These are phyloP conservation scores for Metellina segmentata DNA, from an alignment of 2,888 invertebrate species.

Conservation along the genomic window DNA sequence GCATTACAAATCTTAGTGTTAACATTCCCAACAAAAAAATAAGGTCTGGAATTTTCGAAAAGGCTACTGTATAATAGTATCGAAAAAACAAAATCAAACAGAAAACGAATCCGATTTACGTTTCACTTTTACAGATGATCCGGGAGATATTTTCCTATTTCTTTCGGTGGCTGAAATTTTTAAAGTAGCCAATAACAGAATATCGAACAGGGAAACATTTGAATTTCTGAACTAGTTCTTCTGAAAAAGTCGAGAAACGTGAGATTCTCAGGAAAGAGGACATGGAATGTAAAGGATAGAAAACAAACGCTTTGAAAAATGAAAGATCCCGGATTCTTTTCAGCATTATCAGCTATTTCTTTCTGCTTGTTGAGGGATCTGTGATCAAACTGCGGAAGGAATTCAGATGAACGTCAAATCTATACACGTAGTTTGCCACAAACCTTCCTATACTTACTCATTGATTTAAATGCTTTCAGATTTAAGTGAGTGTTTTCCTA, in stretches of 20 bases:
- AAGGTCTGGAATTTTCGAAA: not conserved
- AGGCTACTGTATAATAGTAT: not conserved
- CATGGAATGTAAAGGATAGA: not conserved
- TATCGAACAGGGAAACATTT: conserved; percentile 2
- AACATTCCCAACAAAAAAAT: not conserved
- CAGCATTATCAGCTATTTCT: conserved; percentile 10
- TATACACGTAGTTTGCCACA: too few relatives aligned
- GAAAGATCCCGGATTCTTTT: not conserved
- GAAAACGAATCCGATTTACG: conserved; percentile 17
- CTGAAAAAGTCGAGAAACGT: not conserved
- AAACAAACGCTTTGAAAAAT: conserved; percentile 13
- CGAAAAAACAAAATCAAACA: not conserved
- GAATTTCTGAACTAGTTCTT: conserved; percentile 18
- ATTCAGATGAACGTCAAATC: too few relatives aligned
- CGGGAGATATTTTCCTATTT: not conserved
- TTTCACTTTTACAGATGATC: not conserved
- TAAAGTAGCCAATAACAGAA: conserved; percentile 16
- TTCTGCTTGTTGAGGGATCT: not conserved
- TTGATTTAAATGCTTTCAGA: too few relatives aligned
- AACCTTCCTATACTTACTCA: too few relatives aligned
- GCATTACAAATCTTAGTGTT: not conserved
- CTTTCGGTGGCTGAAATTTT: not conserved
- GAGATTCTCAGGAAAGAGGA: not conserved
- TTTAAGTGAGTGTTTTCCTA: too few relatives aligned
- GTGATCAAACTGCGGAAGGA: too few relatives aligned